phyloP scores from a whole-genome alignment of 2,888 invertebrate species.

The Branchinecta sandiegonensis region DNA sequence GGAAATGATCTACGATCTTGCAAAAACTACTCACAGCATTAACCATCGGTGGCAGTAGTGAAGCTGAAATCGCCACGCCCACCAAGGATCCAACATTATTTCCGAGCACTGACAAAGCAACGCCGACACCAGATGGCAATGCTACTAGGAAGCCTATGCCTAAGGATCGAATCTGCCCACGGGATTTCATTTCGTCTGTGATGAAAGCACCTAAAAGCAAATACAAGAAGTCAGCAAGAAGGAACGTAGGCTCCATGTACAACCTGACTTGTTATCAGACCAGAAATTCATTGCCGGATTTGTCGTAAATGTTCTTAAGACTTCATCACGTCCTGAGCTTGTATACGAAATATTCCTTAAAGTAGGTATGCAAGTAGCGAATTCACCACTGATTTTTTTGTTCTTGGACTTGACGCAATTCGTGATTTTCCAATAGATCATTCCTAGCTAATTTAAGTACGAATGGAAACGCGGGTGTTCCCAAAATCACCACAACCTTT shows the following conservation, averaged over 20 bases:
- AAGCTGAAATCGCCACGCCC: conserved; percentile 67
- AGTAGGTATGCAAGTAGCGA: no score
- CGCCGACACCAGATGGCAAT: conserved; percentile 59
- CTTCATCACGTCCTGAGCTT: no score
- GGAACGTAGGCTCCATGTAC: background rate
- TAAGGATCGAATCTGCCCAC: conserved; percentile 50
- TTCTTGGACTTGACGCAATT: no score
- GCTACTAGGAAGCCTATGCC: conserved; percentile 59
- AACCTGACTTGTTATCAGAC: background rate
- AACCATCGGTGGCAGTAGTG: conserved; percentile 61
- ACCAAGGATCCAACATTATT: conserved; percentile 62
- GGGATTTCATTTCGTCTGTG: conserved; percentile 30
- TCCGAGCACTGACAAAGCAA: conserved; percentile 59
- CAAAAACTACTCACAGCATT: conserved; percentile 49
- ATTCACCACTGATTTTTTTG: no score
- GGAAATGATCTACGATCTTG: no score
- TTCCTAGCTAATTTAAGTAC: no score
- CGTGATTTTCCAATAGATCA: no score
- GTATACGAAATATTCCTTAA: no score
- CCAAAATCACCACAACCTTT: no score
- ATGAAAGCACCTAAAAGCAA: conserved; percentile 23
- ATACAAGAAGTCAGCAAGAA: background rate
- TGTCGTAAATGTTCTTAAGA: no score
- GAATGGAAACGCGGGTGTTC: no score
- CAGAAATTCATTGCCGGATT: background rate